Base-by-base conservation (phyloP, 1,140 invertebrate genomes). In the Anthonomus grandis region DNA sequence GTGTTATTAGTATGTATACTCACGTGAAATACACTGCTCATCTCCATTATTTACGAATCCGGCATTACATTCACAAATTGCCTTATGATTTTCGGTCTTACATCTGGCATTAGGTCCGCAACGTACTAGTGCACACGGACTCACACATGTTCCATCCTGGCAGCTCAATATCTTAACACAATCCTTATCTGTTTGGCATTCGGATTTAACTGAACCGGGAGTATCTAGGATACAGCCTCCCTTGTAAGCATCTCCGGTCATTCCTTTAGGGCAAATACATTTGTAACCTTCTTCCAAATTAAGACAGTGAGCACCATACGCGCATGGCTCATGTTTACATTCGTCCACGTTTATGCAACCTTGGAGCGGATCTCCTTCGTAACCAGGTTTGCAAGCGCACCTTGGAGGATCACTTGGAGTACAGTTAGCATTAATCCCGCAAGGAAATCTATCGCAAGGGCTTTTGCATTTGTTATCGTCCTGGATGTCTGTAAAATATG, bases 391-490 rank as follows among this genome's bases (percentile, higher is more conserved):
- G 69, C 93, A 95, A 80, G 91, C 85, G 70, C 93, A 95, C 65
- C 83, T 83, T 5, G 91, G 91, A 15, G 90, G 90, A 77, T 94
- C 90, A 50, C 84, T 90, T 4, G 91, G 90, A 3, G 87, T 91
- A 69, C 93, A 96, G 75, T 91, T 90, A 1, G 91, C 87, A 73
- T 95, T 95, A n/a, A 91, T 85, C 13, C 93, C 92, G 68, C 94
- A 97, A 1, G 86, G 83, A 70, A 89, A 93, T 46, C 89, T 79
- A 70, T 92, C 88, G 68, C 90, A 92, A 4, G 90, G 90, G 80
- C 86, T 93, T 76, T 92, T 93, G 72, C 91, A 94, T 66, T 87
- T 84, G 68, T 90, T 89, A 31, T 84, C 84, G 69, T 92, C 87
- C 21, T 80, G 74, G 12, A 83, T 80, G 71, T 93, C 90, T 17